Evolutionary conservation across 2,888 invertebrate species (phyloP).

Genomic region (Physocephala rufipes): DNA sequence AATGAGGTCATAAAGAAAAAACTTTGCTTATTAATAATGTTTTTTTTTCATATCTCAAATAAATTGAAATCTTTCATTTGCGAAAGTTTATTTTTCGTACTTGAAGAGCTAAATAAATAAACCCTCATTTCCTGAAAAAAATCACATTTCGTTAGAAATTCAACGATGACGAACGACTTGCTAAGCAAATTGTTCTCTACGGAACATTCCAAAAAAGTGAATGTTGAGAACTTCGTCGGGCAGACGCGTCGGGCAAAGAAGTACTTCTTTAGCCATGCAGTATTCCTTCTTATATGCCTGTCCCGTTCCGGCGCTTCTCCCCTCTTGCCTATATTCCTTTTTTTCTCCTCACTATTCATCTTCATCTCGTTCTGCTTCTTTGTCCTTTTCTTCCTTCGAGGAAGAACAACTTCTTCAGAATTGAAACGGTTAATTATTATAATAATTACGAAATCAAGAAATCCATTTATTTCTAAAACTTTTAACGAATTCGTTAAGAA

Average conservation of each 20-base stretch:
- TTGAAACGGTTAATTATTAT: background rate
- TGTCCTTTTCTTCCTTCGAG: background rate
- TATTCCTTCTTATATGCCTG: no score
- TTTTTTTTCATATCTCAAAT: constrained; percentile 35
- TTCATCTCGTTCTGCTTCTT: no score
- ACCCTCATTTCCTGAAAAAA: background rate
- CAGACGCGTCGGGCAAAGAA: no score
- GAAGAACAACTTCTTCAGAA: background rate
- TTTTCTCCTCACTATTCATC: no score
- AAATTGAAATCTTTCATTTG: constrained; percentile 19
- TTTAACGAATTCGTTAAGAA: background rate
- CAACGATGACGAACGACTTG: background rate
- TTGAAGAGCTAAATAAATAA: constrained; percentile 20
- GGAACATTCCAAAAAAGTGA: no score
- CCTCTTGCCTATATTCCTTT: no score
- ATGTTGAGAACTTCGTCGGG: no score
- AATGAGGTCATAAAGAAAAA: constrained; percentile 44
- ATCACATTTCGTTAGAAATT: no score
- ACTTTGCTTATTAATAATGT: constrained; percentile 43
- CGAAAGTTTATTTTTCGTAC: constrained; percentile 13
- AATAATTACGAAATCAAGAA: constrained; percentile 23
- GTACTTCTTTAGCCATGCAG: no score
- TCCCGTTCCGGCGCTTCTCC: no score
- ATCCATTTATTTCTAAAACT: constrained; percentile 15
- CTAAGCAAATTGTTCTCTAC: background rate